Evolutionary conservation across 2,888 invertebrate species (phyloP).

Genomic region (Creontiades dilutus): DNA sequence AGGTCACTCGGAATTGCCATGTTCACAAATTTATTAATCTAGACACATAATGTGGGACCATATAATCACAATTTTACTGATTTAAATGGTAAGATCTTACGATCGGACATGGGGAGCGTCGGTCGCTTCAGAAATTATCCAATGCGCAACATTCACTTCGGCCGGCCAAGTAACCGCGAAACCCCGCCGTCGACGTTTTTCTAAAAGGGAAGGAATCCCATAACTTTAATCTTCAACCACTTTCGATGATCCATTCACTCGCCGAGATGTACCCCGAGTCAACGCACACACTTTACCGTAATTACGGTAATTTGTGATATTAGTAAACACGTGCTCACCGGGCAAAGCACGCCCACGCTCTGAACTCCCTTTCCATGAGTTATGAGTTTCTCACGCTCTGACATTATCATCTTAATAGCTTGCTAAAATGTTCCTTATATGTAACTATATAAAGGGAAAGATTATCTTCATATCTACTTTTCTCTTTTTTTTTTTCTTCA

Average conservation of each 20-base stretch:
- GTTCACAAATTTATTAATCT: too few species aligned
- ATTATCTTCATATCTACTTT: conserved; percentile 51
- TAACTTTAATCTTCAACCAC: conserved; percentile 20
- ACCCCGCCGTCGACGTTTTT: neutral
- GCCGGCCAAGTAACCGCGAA: neutral
- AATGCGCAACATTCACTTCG: neutral
- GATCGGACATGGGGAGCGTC: too few species aligned
- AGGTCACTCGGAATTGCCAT: too few species aligned
- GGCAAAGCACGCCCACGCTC: conserved; percentile 57
- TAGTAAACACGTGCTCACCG: conserved; percentile 68
- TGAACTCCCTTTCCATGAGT: conserved; percentile 52
- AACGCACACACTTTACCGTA: conserved; percentile 46
- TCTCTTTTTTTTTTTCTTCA: neutral
- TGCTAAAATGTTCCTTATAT: conserved; percentile 54
- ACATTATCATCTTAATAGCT: conserved; percentile 61
- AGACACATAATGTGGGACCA: too few species aligned
- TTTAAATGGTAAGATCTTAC: too few species aligned
- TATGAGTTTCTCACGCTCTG: conserved; percentile 69
- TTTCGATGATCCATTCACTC: conserved; percentile 24
- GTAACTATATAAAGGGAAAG: neutral
- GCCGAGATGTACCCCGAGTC: conserved; percentile 11
- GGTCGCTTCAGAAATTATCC: neutral
- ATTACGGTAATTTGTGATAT: conserved; percentile 65
- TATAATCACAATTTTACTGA: too few species aligned
- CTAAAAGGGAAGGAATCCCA: conserved; percentile 1